phyloP scores from a whole-genome alignment of 2,113 vertebrate species.

The Seriola dumerili region DNA sequence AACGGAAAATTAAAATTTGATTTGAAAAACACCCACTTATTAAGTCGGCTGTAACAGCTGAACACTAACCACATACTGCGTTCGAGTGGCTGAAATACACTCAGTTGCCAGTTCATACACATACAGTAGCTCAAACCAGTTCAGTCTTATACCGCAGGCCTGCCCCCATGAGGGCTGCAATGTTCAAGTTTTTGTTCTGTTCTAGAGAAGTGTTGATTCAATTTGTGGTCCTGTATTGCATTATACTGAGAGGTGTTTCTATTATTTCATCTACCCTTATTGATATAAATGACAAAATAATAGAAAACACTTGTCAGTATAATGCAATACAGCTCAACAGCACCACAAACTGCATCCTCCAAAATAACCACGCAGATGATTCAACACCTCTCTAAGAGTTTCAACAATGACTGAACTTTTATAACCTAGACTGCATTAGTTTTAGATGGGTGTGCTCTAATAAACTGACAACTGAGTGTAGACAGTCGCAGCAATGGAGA shows the following conservation, averaged over 20 bases:
- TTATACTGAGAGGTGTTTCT: neutral
- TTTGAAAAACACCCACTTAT: neutral
- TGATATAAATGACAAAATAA: neutral
- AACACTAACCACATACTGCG: neutral
- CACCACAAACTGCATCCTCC: neutral
- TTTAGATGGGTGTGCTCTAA: neutral
- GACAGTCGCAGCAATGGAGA: neutral
- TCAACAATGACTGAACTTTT: neutral
- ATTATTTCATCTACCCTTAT: neutral
- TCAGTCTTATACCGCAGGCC: neutral
- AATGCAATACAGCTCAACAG: neutral
- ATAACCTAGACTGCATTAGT: neutral
- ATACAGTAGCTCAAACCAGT: neutral
- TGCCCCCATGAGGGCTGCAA: neutral
- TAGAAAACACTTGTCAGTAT: neutral
- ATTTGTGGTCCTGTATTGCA: neutral
- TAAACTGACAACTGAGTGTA: neutral
- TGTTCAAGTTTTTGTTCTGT: neutral
- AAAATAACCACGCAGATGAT: neutral
- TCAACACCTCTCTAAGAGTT: neutral
- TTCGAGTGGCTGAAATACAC: neutral
- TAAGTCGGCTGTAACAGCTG: neutral
- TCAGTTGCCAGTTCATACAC: neutral
- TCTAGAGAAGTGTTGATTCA: neutral
- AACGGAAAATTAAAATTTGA: neutral